Evolutionary conservation across 2,113 vertebrate genomes (phyloP), one percentile per base, ranked within the genome.

Genomic region (Chaetodon trifascialis): DNA sequence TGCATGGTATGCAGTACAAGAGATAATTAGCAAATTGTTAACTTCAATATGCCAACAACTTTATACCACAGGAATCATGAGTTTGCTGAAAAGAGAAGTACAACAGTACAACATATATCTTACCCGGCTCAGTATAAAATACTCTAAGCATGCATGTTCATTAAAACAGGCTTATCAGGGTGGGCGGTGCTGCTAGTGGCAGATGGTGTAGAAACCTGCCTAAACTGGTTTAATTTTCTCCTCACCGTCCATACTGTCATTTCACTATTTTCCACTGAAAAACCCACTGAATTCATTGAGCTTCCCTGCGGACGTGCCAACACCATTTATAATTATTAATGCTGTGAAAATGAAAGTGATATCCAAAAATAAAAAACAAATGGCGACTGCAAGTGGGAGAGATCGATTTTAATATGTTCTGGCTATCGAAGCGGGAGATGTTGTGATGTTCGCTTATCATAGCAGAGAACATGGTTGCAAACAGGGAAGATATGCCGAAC

Each of bases 11-110:
- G 64, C 3, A 11, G 34, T 25, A 65, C 4, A 51, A 64, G 8
- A 74, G 58, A 76, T 38, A 51, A 63, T 23, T 17, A 80, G 40
- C 8, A 56, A 82, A 84, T 25, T 51, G 65, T 83, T 55, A 40
- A 76, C 15, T 68, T 69, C 19, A 73, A 51, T 76, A 68, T 21
- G 16, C 7, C 46, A 30, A 30, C 30, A 30, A 54, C n/a, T 46
- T 42, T 2, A 58, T 16, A 19, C 11, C 7, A 42, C 25, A 65
- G 6, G 52, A 34, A 67, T 30, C 21, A 49, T 55, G 44, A 2
- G 40, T 73, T 25, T 46, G 34, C 11, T 30, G 30, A 30, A 30
- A 30, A 30, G 30, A 42, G 46, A n/a, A n/a, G n/a, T n/a, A n/a
- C n/a, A 34, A 38, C 11, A 69, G 19, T 25, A 36, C 36, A 69